These are phyloP conservation scores for Gobionotothen gibberifrons DNA, from an alignment of 2,797 vertebrate species.

Conservation along the genomic window DNA sequence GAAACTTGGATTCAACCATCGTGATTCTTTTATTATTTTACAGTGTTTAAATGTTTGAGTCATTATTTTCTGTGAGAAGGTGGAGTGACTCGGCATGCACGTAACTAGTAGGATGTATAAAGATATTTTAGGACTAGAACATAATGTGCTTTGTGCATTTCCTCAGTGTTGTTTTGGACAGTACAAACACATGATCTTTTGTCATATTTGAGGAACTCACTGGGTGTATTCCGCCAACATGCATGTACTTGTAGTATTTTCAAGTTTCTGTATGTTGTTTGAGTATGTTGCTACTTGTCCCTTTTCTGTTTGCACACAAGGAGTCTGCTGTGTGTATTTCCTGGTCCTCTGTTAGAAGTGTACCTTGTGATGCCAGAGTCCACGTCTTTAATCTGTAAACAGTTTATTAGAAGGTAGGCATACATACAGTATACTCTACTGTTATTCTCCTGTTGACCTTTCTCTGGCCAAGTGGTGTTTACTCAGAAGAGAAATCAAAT, in stretches of 20 bases:
- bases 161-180: slow-evolving; percentile 34
- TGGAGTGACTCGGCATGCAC: background rate
- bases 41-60: background rate
- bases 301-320: slow-evolving; percentile 46
- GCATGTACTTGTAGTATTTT: slow-evolving; percentile 16
- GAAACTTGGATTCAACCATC: background rate
- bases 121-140: slow-evolving; percentile 20
- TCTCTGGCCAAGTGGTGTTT: slow-evolving; percentile 10
- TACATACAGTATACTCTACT: background rate
- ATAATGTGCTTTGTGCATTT: slow-evolving; percentile 37
- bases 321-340: slow-evolving; percentile 36
- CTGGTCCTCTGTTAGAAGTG: slow-evolving; percentile 29
- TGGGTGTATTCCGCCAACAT: slow-evolving; percentile 22
- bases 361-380: slow-evolving; percentile 18
- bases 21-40: background rate
- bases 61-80: background rate
- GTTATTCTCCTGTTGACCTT: slow-evolving; percentile 18
- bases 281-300: slow-evolving; percentile 35
- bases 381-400: background rate
- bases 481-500: slow-evolving; percentile 2
- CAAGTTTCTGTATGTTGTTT: slow-evolving; percentile 26
- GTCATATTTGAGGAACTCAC: slow-evolving; percentile 71
- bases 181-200: slow-evolving; percentile 46
- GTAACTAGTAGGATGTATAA: background rate
- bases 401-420: slow-evolving; percentile 2